Percentiles rank a stretch among this genome's conserved stretches.
Evolutionary conservation across 2,888 invertebrate genomes (phyloP).

Genomic region (Drosophila meridionalis): DNA sequence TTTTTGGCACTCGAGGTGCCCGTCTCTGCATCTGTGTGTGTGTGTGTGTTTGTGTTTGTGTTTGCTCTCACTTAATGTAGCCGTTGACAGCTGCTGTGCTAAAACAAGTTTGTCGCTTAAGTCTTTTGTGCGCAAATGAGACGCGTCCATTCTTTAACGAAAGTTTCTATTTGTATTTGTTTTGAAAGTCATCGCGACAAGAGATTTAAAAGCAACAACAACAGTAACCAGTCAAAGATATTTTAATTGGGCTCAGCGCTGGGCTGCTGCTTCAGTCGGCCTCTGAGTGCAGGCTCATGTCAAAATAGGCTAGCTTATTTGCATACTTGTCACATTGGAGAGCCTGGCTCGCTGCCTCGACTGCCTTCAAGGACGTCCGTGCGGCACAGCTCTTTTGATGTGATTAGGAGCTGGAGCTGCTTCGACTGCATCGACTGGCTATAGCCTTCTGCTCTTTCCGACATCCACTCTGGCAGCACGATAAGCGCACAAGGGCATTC

Average conservation of each 20-base stretch:
- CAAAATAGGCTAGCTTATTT: constrained; percentile 58
- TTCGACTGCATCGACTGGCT: neutral
- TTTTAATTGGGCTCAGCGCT: constrained; percentile 63
- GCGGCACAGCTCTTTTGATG: constrained; percentile 64
- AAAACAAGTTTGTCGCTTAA: constrained; percentile 75
- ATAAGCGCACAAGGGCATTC: constrained; percentile 63
- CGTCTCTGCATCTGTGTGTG: constrained; percentile 5
- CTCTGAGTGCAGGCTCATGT: constrained; percentile 33
- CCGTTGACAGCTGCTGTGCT: constrained; percentile 70
- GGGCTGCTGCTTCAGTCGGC: constrained; percentile 13
- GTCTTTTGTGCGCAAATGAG: constrained; percentile 40
- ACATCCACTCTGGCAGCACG: constrained; percentile 17
- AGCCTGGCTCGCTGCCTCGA: constrained; percentile 20
- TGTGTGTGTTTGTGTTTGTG: constrained; percentile 31
- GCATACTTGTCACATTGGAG: constrained; percentile 60
- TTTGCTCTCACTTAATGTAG: constrained; percentile 54
- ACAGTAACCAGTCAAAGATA: constrained; percentile 25
- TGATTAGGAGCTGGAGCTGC: constrained; percentile 48
- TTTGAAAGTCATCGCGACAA: constrained; percentile 56
- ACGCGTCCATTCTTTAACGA: constrained; percentile 65
- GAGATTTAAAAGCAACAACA: constrained; percentile 7
- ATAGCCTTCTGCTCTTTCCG: constrained; percentile 12
- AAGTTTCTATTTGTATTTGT: constrained; percentile 69
- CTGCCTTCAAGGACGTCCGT: constrained; percentile 64
- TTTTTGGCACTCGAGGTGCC: constrained; percentile 21